Evolutionary conservation across 2,888 invertebrate species (phyloP).

Genomic region (Choristoneura rosaceana): DNA sequence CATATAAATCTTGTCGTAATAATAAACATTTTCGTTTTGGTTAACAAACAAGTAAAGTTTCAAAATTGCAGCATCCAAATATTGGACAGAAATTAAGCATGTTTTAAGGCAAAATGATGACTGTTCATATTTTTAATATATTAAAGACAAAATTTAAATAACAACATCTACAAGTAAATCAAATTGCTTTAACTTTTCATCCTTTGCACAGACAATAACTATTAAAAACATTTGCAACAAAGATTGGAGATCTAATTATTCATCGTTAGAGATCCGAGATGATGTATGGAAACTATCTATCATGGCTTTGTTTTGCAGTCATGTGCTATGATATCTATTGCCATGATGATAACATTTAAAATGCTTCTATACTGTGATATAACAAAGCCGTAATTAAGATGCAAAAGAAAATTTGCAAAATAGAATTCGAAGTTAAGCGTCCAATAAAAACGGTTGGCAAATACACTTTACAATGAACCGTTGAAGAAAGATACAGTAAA

Average conservation of each 20-base stretch:
- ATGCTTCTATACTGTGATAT: background rate
- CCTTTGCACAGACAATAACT: slow-evolving; percentile 49
- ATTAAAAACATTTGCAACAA: slow-evolving; percentile 55
- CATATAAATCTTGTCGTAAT: slow-evolving; percentile 30
- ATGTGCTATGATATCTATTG: slow-evolving; percentile 10
- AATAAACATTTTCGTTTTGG: slow-evolving; percentile 24
- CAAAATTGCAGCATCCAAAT: slow-evolving; percentile 42
- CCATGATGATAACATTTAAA: background rate
- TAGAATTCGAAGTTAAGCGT: background rate
- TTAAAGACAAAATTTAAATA: background rate
- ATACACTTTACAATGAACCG: background rate
- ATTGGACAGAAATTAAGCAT: background rate
- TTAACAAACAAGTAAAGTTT: slow-evolving; percentile 21
- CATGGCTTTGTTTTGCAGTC: slow-evolving; percentile 58
- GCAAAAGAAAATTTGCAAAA: background rate
- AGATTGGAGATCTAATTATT: slow-evolving; percentile 71
- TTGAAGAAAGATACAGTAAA: background rate
- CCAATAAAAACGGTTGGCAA: background rate
- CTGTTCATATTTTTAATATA: no score
- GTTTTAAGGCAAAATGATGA: no score
- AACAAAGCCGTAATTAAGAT: background rate
- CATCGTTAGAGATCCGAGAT: slow-evolving; percentile 68
- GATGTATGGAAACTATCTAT: slow-evolving; percentile 66
- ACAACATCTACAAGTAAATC: background rate
- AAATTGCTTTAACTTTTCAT: slow-evolving; percentile 41